Percentiles rank a stretch among this genome's conserved stretches.
Evolutionary conservation across 2,888 invertebrate genomes (phyloP).

Genomic region (Pandemis heparana): DNA sequence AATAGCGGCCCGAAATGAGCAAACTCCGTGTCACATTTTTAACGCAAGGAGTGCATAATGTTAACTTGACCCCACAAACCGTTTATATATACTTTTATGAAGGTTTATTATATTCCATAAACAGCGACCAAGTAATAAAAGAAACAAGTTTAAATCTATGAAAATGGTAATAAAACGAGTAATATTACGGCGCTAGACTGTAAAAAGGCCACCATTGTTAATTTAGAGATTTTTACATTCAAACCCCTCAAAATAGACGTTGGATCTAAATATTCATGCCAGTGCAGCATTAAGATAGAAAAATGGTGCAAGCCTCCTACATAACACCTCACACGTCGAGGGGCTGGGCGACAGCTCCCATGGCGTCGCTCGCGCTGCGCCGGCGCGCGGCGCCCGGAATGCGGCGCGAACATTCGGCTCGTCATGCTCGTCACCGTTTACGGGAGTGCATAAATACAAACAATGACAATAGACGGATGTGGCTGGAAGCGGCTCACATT

Average conservation of each 20-base stretch:
- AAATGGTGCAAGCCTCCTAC: slow-evolving; percentile 60
- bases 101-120: slow-evolving; percentile 74
- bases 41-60: slow-evolving; percentile 76
- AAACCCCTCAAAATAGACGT: slow-evolving; percentile 8
- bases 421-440: slow-evolving; percentile 75
- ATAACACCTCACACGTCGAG: slow-evolving; percentile 66
- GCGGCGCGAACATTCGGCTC: slow-evolving; percentile 54
- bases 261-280: slow-evolving; percentile 23
- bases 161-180: slow-evolving; percentile 61
- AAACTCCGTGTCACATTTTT: slow-evolving; percentile 78
- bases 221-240: slow-evolving; percentile 22
- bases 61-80: slow-evolving; percentile 79
- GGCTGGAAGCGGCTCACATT: slow-evolving; percentile 85
- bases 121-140: slow-evolving; percentile 59
- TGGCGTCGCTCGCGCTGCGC: slow-evolving; percentile 20
- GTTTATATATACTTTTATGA: slow-evolving; percentile 69
- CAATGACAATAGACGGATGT: slow-evolving; percentile 85
- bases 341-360: slow-evolving; percentile 43
- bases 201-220: slow-evolving; percentile 35
- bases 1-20: slow-evolving; percentile 82
- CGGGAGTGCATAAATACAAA: slow-evolving; percentile 81
- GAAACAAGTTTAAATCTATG: slow-evolving; percentile 67
- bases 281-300: slow-evolving; percentile 28
- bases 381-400: slow-evolving; percentile 49
- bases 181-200: slow-evolving; percentile 27